Evolutionary conservation across 2,113 vertebrate species (phyloP), one percentile per base, ranked within the genome.

Genomic region (Gymnogyps californianus): DNA sequence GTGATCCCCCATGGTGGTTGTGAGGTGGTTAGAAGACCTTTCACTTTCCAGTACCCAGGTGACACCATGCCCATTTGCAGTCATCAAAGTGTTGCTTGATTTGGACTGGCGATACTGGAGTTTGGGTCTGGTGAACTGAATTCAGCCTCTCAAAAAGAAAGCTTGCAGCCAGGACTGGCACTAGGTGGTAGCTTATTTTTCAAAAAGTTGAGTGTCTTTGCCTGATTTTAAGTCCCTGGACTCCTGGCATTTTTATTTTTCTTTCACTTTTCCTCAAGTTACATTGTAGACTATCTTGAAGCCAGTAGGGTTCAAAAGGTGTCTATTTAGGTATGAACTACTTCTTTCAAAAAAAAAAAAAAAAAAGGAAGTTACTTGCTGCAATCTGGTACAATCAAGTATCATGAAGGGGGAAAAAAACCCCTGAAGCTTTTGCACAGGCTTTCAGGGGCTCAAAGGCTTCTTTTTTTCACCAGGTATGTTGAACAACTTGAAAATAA

Each of bases 401-500:
- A 61, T 74, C 42, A 24, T 51, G 5, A 55, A 75, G 36, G 15
- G 10, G 5, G 2, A 4, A 22, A 55, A 72, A 83, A 36, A 29
- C 6, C 4, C 7, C 32, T 47, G 28, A 46, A 61, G 69, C 32
- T 94, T 90, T 95, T 65, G 19, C 54, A 62, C 28, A 74, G 59
- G 29, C 77, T 96, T 95, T 96, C 83, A 42, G 78, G 77, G 72
- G 21, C 78, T 87, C 28, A 46, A 5, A 49, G 34, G 19, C 47
- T 87, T 58, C 38, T 81, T 91, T 66, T 83, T 85, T 51, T 22
- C 31, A 25, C 64, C 4, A 44, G 20, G 5, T 93, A 42, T 44
- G 28, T 84, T 83, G 77, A 94, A 82, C 74, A 67, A 69, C 70
- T 96, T 94, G 87, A 96, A 93, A 96, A 66, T 94, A 96, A 96